Evolutionary conservation across 2,797 vertebrate genomes (phyloP), one percentile per base, ranked within the genome.

Genomic region (Clarias fuscus): DNA sequence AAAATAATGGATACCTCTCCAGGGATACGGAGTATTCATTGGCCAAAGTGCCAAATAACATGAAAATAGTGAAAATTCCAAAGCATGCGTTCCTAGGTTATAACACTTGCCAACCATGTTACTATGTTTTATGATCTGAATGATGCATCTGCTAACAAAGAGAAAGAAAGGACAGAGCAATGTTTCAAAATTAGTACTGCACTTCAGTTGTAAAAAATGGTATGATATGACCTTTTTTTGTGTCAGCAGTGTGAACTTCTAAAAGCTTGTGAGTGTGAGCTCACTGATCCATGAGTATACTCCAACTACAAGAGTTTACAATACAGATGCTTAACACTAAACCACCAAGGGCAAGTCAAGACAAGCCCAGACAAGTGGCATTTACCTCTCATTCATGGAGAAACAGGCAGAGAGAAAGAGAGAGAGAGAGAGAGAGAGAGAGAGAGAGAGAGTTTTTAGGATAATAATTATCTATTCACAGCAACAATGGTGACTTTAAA

Each of bases 231-330:
- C 58, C 30, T 40, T 58, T 24, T 10, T 58, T 30, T 58, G 48
- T 56, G 43, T 53, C 43, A 27, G 13, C 72, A 75, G 7, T 53
- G 48, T 77, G 53, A 78, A 61, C 76, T 61, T 33, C 8, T 61
- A 61, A 78, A 78, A 30, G 61, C 58, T 30, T 79, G 20, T 24
- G 58, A 62, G 30, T 40, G 58, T 79, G 58, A 61, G 58, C 37
- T 79, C 76, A 78, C 18, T 78, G 56, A 62, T 61, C 58, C 56
- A 24, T 22, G 18, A 61, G 61, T 37, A 78, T 33, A 61, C 76
- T 78, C 17, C 27, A 78, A 40, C 30, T 78, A 78, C 58, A 78
- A 61, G 58, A 14, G 20, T 78, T 78, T 61, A 59, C 56, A 37
- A 30, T 3, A 2, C 56, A 24, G 61, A 78, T 58, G 37, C 30